phyloP scores from a whole-genome alignment of 2,113 vertebrate genomes.

The Lanius collurio region DNA sequence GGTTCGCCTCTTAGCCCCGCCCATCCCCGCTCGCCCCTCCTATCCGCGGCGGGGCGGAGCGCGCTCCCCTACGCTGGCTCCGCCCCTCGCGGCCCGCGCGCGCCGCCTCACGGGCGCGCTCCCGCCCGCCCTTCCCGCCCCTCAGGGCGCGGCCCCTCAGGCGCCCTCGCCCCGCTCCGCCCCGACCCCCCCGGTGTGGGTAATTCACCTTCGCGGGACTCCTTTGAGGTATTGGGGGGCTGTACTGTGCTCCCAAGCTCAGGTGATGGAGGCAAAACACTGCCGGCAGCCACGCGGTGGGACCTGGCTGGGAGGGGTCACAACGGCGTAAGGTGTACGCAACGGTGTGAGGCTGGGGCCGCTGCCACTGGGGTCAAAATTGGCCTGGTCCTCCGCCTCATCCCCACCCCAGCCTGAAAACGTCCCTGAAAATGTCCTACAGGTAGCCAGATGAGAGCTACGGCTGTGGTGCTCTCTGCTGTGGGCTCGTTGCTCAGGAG shows the following conservation, averaged over 20 bases:
- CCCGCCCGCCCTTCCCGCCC: not conserved
- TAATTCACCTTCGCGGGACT: not conserved
- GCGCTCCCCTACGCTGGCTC: not conserved
- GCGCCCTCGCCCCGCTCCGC: not conserved
- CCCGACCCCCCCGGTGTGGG: not conserved
- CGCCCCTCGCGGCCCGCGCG: not conserved
- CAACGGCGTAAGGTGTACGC: not conserved
- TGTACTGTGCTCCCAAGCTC: not conserved
- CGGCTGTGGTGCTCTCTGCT: not conserved
- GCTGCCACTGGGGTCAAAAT: not conserved
- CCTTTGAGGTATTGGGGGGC: not conserved
- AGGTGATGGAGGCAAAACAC: not conserved
- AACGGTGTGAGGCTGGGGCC: not conserved
- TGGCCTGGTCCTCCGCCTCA: not conserved
- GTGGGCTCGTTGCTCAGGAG: rapidly evolving
- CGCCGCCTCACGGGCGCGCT: not conserved
- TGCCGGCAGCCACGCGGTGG: not conserved
- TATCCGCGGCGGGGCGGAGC: not conserved
- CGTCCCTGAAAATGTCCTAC: not conserved
- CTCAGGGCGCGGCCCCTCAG: not conserved
- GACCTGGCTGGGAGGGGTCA: not conserved
- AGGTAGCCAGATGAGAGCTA: not conserved
- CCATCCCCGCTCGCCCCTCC: rapidly evolving
- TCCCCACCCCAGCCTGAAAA: not conserved
- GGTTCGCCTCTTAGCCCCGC: rapidly evolving